Evolutionary conservation across 2,113 vertebrate species (phyloP).

Genomic region (Periophthalmodon schlosseri): DNA sequence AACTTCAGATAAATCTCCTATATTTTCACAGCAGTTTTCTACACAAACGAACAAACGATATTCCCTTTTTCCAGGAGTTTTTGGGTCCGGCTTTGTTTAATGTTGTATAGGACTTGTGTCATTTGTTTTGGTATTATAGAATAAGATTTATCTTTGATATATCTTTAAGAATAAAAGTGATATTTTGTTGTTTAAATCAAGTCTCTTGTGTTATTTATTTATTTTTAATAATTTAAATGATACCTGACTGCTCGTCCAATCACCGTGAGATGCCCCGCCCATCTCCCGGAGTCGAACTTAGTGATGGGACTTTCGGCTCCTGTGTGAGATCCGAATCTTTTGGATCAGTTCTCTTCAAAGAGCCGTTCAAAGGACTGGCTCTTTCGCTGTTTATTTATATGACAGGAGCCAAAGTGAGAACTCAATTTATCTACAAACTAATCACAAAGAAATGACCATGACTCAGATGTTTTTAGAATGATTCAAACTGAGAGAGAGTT

Average conservation of each 20-base stretch:
- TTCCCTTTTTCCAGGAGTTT: constrained; percentile 31
- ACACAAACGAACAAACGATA: constrained; percentile 6
- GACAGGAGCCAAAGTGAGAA: too few relatives aligned
- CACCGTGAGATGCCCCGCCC: not conserved
- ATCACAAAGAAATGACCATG: too few relatives aligned
- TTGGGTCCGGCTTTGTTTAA: constrained; percentile 65
- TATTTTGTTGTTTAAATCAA: constrained; percentile 75
- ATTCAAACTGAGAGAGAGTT: too few relatives aligned
- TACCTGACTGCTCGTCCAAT: not conserved
- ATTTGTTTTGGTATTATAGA: constrained; percentile 86
- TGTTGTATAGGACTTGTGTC: constrained; percentile 87
- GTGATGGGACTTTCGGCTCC: too few relatives aligned
- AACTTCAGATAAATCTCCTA: not conserved
- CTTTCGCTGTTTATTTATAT: too few relatives aligned
- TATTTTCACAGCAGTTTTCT: constrained; percentile 22
- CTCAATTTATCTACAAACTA: too few relatives aligned
- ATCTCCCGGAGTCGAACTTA: too few relatives aligned
- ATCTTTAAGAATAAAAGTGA: constrained; percentile 95
- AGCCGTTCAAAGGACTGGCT: too few relatives aligned
- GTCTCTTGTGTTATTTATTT: constrained; percentile 30
- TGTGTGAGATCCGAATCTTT: too few relatives aligned
- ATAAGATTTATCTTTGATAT: constrained; percentile 83
- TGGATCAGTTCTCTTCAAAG: too few relatives aligned
- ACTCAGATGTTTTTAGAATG: too few relatives aligned
- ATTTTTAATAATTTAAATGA: not conserved